Base-by-base conservation (phyloP, 1,140 invertebrate genomes). In the Mesaphorura yosii region DNA sequence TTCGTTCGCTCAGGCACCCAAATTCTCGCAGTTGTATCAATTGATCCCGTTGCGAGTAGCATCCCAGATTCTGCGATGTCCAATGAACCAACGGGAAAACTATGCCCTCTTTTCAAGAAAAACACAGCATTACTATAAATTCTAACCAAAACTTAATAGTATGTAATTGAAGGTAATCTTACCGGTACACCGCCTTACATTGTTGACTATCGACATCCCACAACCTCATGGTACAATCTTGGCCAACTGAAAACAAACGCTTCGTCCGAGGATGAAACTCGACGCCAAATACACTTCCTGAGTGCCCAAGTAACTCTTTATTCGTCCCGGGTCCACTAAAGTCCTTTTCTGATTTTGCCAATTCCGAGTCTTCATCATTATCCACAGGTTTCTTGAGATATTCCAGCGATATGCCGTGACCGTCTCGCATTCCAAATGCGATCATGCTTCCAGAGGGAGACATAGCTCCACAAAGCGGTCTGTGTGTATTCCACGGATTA, bases 1-100 rank as follows among this genome's bases (percentile, higher is more conserved):
- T 82, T 81, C 34, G 81, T 82, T 57, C 80, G 77, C 67, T 86
- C 85, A 57, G 86, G 70, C n/a, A 78, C 78, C 88, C 88, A 93
- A 26, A 93, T 67, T 65, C 86, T 79, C 2, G 84, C 86, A 31
- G 86, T 90, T 62, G 76, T 75, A 67, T 93, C 89, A 55, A 83
- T 78, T 37, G 86, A 89, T 42, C 84, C 87, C 5, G 88, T 74
- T 25, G 60, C 60, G 53, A 66, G 44, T 42, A 64, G 25, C 17
- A 34, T 48, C n/a, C 58, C 57, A 44, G 41, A 48, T 14, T 44
- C 20, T 12, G 57, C 27, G 29, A 62, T 52, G 25, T 63, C 62
- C 14, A 64, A 17, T 3, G 40, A 64, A 65, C 50, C 64, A 48
- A 63, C 69, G 67, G 25, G 61, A 63, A 42, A 61, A 58, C 20